Evolutionary conservation across 2,888 invertebrate species (phyloP).

Genomic region (Nematopogon swammerdamellus): DNA sequence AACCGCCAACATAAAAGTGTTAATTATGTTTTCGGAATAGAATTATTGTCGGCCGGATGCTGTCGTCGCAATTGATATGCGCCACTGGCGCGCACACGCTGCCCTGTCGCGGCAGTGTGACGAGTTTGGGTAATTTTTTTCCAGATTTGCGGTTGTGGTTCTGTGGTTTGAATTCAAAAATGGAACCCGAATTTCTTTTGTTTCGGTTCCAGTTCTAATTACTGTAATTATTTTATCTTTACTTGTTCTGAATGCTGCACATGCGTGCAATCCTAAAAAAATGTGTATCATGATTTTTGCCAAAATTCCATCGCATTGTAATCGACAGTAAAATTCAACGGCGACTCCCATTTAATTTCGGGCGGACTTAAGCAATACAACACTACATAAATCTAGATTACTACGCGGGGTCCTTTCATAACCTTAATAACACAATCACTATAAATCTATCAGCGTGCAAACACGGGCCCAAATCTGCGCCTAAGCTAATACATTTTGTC

Average conservation of each 20-base stretch:
- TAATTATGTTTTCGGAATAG: conserved; percentile 48
- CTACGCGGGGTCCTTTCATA: conserved; percentile 22
- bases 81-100: too few relatives aligned
- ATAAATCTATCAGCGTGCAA: conserved; percentile 57
- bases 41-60: conserved; percentile 25
- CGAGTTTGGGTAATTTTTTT: neutral
- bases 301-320: too few relatives aligned
- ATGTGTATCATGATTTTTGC: too few relatives aligned
- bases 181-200: too few relatives aligned
- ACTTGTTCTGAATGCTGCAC: too few relatives aligned
- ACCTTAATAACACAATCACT: conserved; percentile 59
- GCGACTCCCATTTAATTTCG: too few relatives aligned
- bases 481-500: conserved; percentile 58
- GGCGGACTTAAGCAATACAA: too few relatives aligned
- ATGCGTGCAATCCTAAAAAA: too few relatives aligned
- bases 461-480: conserved; percentile 55
- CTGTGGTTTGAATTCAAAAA: neutral
- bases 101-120: too few relatives aligned
- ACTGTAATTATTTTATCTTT: too few relatives aligned
- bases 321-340: too few relatives aligned
- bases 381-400: neutral
- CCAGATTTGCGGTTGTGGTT: neutral
- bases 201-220: too few relatives aligned
- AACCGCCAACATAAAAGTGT: conserved; percentile 53
- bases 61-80: neutral